phyloP scores from a whole-genome alignment of 2,797 vertebrate genomes.

The Falco columbarius region DNA sequence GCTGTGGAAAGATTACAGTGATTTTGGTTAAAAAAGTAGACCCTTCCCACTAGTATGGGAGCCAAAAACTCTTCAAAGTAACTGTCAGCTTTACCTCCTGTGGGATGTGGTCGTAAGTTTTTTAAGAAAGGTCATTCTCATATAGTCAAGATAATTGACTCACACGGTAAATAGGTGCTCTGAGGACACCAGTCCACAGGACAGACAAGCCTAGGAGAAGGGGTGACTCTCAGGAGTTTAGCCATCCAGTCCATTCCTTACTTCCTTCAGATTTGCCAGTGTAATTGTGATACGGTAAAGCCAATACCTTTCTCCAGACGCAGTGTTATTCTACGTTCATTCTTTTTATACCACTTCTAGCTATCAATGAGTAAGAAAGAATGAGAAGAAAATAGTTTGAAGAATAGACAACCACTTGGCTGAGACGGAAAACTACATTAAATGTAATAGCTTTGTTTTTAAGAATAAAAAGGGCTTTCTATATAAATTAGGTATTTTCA shows the following conservation, averaged over 20 bases:
- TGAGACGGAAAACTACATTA: neutral
- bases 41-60: neutral
- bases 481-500: neutral
- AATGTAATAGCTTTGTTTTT: neutral
- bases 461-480: fast-evolving
- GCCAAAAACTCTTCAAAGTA: neutral
- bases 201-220: neutral
- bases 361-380: neutral
- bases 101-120: neutral
- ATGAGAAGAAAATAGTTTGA: neutral
- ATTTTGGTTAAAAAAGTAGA: neutral
- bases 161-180: fast-evolving
- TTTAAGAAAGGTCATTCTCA: neutral
- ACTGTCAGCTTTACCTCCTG: neutral
- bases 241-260: neutral
- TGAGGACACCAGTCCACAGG: neutral
- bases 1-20: neutral
- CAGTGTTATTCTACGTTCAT: neutral
- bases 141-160: neutral
- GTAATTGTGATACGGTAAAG: neutral
- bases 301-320: neutral
- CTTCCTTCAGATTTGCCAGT: neutral
- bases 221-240: neutral
- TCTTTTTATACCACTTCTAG: neutral
- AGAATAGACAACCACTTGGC: neutral